Percentiles rank a stretch among this genome's conserved stretches.
phyloP scores from a whole-genome alignment of 2,113 vertebrate genomes.

The Hassar affinis region DNA sequence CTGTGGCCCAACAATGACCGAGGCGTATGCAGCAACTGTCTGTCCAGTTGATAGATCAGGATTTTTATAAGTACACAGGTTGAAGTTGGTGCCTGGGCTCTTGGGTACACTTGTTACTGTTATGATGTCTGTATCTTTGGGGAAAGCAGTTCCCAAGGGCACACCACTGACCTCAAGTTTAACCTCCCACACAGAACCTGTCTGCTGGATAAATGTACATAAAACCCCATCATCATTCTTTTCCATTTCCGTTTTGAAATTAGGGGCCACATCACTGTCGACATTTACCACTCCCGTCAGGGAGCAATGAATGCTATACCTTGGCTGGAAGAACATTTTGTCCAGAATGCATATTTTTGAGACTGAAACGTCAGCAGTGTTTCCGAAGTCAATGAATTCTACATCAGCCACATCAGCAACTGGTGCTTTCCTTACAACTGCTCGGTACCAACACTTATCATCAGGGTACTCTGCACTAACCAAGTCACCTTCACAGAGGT shows the following conservation, averaged over 20 bases:
- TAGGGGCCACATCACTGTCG: slow-evolving; percentile 52
- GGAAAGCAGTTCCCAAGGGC: slow-evolving; percentile 64
- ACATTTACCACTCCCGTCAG: slow-evolving; percentile 60
- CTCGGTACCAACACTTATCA: slow-evolving; percentile 85
- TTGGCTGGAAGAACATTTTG: slow-evolving; percentile 64
- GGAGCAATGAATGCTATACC: slow-evolving; percentile 78
- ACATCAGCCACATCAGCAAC: slow-evolving; percentile 61
- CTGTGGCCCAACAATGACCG: slow-evolving; percentile 69
- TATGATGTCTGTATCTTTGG: slow-evolving; percentile 42
- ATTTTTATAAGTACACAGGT: slow-evolving; percentile 51
- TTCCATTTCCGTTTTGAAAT: slow-evolving; percentile 71
- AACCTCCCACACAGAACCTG: slow-evolving; percentile 81
- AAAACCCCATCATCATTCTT: slow-evolving; percentile 66
- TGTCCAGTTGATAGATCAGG: slow-evolving; percentile 70
- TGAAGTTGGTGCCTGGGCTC: not conserved
- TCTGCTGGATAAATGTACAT: slow-evolving; percentile 78
- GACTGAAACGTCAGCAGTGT: slow-evolving; percentile 69
- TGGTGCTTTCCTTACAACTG: slow-evolving; percentile 72
- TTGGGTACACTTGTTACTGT: slow-evolving; percentile 15
- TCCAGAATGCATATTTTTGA: slow-evolving; percentile 70
- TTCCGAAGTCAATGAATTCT: slow-evolving; percentile 92
- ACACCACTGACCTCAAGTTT: slow-evolving; percentile 72
- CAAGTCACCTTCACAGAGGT: slow-evolving; percentile 74
- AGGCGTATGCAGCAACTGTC: slow-evolving; percentile 71
- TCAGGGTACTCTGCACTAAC: slow-evolving; percentile 81